Base-by-base conservation (phyloP, 2,888 invertebrate species). In the Ophioninae sp. region DNA sequence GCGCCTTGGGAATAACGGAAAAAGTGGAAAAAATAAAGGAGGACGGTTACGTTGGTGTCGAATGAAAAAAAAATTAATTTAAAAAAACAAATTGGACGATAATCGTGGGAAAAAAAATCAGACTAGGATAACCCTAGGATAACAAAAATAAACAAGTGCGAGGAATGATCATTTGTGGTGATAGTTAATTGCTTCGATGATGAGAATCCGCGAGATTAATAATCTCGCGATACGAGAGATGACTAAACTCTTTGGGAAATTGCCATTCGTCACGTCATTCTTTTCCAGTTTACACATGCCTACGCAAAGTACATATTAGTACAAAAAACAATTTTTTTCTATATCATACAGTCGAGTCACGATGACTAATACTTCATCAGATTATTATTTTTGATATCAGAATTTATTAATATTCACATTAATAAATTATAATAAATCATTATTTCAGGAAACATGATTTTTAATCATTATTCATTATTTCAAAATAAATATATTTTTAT, bases 181-280 rank as follows among this genome's bases (percentile, higher is more conserved):
- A 61, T 71, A 77, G 81, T 83, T 78, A 83, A 81, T 78, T 81
- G 30, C 74, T 74, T 64, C 41, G 23, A 51, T 56, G 77, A 83
- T 71, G 81, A 77, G 72, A 64, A 71, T 41, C 44, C 59, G 56
- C 59, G 61, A 39, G 71, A 79, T 80, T 83, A 75, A 74, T 56
- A 78, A 73, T 37, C 37, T 22, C 65, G 59, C 64, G 73, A 77
- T 56, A 41, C 22, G 41, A n/a, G 22, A 68, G 56, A 77, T 71
- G 78, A 83, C 69, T 71, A 81, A 83, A 80, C 76, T 76, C 68
- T 77, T 77, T 56, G 74, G 56, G 61, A 81, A 78, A 81, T 78
- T 75, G 61, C 74, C 59, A 67, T 63, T 83, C 68, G 80, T 76
- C 76, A 39, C 56, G 56, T 63, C 56, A 73, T 67, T 23, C 76